phyloP scores from a whole-genome alignment of 2,888 invertebrate species.

The Catocala sponsa region DNA sequence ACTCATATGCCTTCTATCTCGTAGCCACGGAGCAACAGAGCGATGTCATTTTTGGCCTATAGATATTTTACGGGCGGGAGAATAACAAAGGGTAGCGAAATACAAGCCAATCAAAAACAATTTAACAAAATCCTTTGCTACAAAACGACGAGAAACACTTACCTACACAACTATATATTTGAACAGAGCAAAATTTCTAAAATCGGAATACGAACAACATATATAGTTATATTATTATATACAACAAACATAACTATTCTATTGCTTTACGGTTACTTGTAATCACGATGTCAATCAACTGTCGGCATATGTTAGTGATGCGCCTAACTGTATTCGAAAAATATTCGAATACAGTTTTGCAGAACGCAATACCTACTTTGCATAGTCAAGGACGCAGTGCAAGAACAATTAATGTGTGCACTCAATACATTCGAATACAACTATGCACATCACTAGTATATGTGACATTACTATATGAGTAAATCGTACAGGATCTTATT shows the following conservation, averaged over 20 bases:
- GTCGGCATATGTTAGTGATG: not conserved
- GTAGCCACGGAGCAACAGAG: too few relatives aligned
- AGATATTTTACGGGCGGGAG: too few relatives aligned
- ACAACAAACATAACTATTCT: conserved; percentile 59
- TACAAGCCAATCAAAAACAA: too few relatives aligned
- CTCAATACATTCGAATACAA: too few relatives aligned
- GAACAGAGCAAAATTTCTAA: conserved; percentile 21
- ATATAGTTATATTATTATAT: conserved; percentile 25
- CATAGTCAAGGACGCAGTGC: too few relatives aligned
- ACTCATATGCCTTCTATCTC: too few relatives aligned
- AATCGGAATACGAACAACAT: conserved; percentile 38
- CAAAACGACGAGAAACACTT: conserved; percentile 16
- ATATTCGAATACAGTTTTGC: too few relatives aligned
- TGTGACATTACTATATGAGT: conserved; percentile 23
- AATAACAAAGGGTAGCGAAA: too few relatives aligned
- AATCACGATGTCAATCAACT: conserved; percentile 46
- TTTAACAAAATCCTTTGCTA: conserved; percentile 8
- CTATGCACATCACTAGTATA: not conserved
- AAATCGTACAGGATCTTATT: not conserved
- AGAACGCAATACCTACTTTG: too few relatives aligned
- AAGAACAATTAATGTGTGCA: too few relatives aligned
- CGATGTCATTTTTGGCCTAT: too few relatives aligned
- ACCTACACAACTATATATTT: not conserved
- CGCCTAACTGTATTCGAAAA: too few relatives aligned
- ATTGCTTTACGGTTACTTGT: conserved; percentile 64